These are phyloP conservation scores for Dioctria rufipes DNA, from an alignment of 2,888 invertebrate genomes.

Conservation along the genomic window DNA sequence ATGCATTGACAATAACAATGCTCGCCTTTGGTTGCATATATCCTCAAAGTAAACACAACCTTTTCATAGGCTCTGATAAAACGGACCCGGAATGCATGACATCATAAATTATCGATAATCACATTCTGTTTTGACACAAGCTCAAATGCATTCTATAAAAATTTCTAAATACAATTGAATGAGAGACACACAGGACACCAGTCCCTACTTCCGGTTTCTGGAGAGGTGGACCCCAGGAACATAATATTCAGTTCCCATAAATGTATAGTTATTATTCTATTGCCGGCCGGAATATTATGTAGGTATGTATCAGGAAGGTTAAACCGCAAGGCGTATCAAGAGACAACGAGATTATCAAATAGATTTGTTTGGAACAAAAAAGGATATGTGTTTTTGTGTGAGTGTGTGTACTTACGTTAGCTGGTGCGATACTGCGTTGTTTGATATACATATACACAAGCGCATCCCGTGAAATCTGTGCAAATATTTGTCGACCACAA, in stretches of 20 bases:
- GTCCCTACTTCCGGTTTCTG: slow-evolving; percentile 12
- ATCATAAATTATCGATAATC: slow-evolving; percentile 72
- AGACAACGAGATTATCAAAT: slow-evolving; percentile 53
- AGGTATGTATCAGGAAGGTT: not conserved
- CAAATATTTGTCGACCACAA: slow-evolving; percentile 44
- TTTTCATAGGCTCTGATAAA: slow-evolving; percentile 22
- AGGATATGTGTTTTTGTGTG: slow-evolving; percentile 8
- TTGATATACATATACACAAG: slow-evolving; percentile 3
- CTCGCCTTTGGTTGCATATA: slow-evolving; percentile 5
- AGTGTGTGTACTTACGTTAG: not conserved
- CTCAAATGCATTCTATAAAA: slow-evolving; percentile 53
- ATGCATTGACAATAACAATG: slow-evolving; percentile 59
- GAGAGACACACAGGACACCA: not conserved
- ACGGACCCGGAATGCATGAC: slow-evolving; percentile 65
- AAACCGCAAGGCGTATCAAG: slow-evolving; percentile 48
- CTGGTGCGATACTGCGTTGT: not conserved
- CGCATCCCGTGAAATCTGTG: slow-evolving; percentile 44
- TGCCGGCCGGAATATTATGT: too few species aligned
- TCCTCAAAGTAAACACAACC: slow-evolving; percentile 37
- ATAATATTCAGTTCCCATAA: slow-evolving; percentile 42
- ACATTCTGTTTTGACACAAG: slow-evolving; percentile 71
- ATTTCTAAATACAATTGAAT: slow-evolving; percentile 37
- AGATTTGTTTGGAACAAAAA: slow-evolving; percentile 5
- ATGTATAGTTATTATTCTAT: not conserved
- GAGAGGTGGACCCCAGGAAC: slow-evolving; percentile 18